A percentile compares a stretch with the other conserved stretches of the same genome.
These are phyloP conservation scores for Tinea pellionella DNA, from an alignment of 2,888 invertebrate genomes.

Conservation along the genomic window DNA sequence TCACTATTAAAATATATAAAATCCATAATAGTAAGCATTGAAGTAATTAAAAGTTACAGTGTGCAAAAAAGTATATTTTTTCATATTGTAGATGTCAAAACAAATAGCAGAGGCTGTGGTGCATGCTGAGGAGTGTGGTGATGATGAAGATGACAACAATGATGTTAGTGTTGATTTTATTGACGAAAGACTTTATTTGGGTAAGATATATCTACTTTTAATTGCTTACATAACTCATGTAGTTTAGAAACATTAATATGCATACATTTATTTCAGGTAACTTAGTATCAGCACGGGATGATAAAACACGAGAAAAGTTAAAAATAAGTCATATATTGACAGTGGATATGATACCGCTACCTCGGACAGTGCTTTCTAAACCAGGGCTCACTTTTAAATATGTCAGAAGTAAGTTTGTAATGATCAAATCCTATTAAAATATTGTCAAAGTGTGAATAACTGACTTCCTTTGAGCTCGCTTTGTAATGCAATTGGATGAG, in stretches of 20 bases:
- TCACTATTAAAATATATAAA: too few species aligned
- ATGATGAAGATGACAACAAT: constrained; percentile 23
- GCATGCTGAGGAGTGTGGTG: constrained; percentile 30
- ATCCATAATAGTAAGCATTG: too few species aligned
- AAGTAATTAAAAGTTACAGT: too few species aligned
- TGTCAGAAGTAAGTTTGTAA: constrained; percentile 72
- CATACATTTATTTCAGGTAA: constrained; percentile 69
- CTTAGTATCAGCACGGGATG: constrained; percentile 81
- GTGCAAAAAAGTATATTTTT: background rate
- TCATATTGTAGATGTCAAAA: constrained; percentile 34
- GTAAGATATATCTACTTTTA: constrained; percentile 25
- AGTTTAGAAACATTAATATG: background rate
- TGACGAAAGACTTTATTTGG: constrained; percentile 50
- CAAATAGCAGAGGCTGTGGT: constrained; percentile 47
- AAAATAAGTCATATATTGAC: constrained; percentile 84
- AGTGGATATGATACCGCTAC: constrained; percentile 86
- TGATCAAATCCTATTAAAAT: too few species aligned
- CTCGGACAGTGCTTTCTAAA: constrained; percentile 76
- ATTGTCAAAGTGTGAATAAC: too few species aligned
- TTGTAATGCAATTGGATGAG: too few species aligned
- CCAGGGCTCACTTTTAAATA: constrained; percentile 74
- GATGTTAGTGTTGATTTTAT: constrained; percentile 49
- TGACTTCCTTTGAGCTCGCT: too few species aligned
- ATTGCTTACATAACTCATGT: background rate
- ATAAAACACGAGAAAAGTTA: constrained; percentile 72